A percentile compares a stretch with the other conserved stretches of the same genome.
Evolutionary conservation across 2,797 vertebrate genomes (phyloP).

Genomic region (Esox masquinongy): DNA sequence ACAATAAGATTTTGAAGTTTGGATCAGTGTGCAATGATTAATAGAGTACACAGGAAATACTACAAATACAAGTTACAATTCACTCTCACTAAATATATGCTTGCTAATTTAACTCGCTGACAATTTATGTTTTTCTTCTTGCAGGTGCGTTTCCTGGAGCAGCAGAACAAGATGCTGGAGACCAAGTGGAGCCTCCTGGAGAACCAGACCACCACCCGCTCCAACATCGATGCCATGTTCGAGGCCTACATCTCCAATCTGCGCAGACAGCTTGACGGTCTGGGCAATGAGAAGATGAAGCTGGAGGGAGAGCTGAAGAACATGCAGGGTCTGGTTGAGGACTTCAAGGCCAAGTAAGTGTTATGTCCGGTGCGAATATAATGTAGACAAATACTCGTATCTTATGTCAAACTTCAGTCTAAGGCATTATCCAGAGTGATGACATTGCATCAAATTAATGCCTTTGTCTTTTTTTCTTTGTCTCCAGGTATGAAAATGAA

Average conservation of each 20-base stretch:
- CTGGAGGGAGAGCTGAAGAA: constrained; percentile 80
- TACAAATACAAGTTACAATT: too few relatives aligned
- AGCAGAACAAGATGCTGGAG: constrained; percentile 86
- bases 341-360: constrained; percentile 80
- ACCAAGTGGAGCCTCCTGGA: constrained; percentile 85
- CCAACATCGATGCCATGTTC: constrained; percentile 75
- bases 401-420: background rate
- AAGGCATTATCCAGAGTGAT: background rate
- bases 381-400: background rate
- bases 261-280: constrained; percentile 80
- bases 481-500: constrained; percentile 89
- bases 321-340: constrained; percentile 82
- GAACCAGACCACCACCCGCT: constrained; percentile 79
- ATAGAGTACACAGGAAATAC: too few relatives aligned
- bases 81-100: too few relatives aligned
- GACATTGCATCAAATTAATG: background rate
- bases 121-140: constrained; percentile 48
- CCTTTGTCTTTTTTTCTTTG: background rate
- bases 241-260: constrained; percentile 78
- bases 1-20: too few relatives aligned
- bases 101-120: too few relatives aligned
- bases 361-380: background rate
- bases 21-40: too few relatives aligned
- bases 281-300: constrained; percentile 78
- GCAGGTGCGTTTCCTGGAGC: constrained; percentile 82